phyloP scores from a whole-genome alignment of 2,797 vertebrate genomes.

The Forpus xanthops region DNA sequence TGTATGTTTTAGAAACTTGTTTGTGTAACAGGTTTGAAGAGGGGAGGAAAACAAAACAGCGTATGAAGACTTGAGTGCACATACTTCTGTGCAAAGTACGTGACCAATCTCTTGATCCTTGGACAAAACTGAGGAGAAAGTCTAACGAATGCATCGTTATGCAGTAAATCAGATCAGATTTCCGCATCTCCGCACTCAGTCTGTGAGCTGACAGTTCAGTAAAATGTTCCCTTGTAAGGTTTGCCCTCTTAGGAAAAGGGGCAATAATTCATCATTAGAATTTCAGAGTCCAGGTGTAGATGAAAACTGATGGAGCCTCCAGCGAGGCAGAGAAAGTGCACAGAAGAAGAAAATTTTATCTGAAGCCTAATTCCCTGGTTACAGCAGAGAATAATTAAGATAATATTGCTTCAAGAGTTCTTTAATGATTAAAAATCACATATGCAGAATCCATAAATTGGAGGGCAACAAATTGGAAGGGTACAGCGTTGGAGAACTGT shows the following conservation, averaged over 20 bases:
- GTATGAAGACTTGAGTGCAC: not conserved
- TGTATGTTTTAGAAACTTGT: not conserved
- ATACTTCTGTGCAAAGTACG: not conserved
- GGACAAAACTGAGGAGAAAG: constrained; percentile 66
- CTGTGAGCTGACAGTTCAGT: constrained; percentile 85
- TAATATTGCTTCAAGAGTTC: constrained; percentile 92
- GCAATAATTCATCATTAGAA: constrained; percentile 98
- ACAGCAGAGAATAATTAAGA: constrained; percentile 93
- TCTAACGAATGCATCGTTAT: constrained; percentile 81
- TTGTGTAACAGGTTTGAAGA: not conserved
- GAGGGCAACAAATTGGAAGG: constrained; percentile 80
- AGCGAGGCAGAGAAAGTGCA: constrained; percentile 85
- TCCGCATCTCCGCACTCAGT: constrained; percentile 80
- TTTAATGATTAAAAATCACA: constrained; percentile 96
- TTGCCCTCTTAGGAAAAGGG: constrained; percentile 86
- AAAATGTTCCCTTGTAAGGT: constrained; percentile 86
- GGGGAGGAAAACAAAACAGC: not conserved
- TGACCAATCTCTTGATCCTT: constrained; percentile 74
- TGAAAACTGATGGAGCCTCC: constrained; percentile 94
- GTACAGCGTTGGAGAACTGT: constrained; percentile 70
- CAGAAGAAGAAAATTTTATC: constrained; percentile 93
- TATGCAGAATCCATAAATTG: constrained; percentile 86
- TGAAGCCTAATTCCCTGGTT: constrained; percentile 93
- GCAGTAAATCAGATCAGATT: constrained; percentile 87
- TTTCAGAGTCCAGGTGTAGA: constrained; percentile 98